Conservation (phyloP, 2,797 vertebrate species). For the Heliangelus exortis region DNA sequence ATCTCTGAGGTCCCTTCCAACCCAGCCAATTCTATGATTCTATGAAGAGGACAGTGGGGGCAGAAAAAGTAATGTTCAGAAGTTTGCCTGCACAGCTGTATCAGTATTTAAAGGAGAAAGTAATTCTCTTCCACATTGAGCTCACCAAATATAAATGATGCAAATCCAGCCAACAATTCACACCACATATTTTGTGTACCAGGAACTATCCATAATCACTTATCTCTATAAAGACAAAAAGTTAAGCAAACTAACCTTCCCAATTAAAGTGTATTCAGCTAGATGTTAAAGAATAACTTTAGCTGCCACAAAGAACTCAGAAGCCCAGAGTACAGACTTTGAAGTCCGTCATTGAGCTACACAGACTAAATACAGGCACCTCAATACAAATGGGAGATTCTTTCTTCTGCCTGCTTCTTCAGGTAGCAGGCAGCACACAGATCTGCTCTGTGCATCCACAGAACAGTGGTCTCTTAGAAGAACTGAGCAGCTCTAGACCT, state of each 20-base stretch:
- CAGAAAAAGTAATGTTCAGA: background rate
- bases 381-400: background rate
- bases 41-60: background rate
- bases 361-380: background rate
- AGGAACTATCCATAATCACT: background rate
- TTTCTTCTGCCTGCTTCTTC: background rate
- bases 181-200: background rate
- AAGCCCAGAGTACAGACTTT: background rate
- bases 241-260: background rate
- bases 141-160: background rate
- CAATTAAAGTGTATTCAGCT: background rate
- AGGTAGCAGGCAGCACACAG: background rate
- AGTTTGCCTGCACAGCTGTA: background rate
- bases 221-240: background rate
- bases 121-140: background rate
- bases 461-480: background rate
- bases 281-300: background rate
- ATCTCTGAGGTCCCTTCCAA: too few relatives aligned
- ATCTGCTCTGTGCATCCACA: background rate
- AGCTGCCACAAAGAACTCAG: background rate
- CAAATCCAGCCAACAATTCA: background rate
- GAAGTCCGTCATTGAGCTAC: background rate
- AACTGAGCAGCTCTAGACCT: background rate
- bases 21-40: too few relatives aligned
- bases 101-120: background rate